Conservation (phyloP, 1,140 invertebrate species). For the Eumeta japonica region DNA sequence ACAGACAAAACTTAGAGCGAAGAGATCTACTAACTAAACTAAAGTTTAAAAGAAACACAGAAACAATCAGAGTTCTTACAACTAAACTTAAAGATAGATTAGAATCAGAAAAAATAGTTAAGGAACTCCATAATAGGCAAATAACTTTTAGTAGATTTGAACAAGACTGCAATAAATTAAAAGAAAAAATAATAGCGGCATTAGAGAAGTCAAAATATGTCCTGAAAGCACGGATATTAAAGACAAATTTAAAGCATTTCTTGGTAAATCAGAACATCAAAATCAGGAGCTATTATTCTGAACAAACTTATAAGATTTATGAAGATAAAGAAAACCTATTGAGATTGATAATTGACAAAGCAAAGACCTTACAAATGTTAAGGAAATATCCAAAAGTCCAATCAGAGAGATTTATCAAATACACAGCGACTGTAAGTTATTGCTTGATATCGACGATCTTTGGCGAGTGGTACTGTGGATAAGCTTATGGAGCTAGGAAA, state of each 20-base stretch:
- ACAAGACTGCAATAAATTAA: slow-evolving; percentile 8
- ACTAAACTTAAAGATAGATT: slow-evolving; percentile 15
- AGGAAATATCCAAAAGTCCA: background rate
- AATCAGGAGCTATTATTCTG: slow-evolving; percentile 15
- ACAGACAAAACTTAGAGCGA: too few species aligned
- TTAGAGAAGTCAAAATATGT: slow-evolving; percentile 9
- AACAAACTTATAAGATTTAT: slow-evolving; percentile 9
- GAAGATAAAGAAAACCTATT: slow-evolving; percentile 4
- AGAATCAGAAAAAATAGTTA: slow-evolving; percentile 11
- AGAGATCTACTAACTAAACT: too few species aligned
- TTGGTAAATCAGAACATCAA: slow-evolving; percentile 11
- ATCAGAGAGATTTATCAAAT: slow-evolving; percentile 11
- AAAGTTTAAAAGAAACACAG: too few species aligned
- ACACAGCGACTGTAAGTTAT: slow-evolving; percentile 4
- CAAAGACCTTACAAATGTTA: slow-evolving; percentile 9
- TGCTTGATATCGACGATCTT: slow-evolving; percentile 8
- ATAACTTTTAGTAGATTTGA: slow-evolving; percentile 10
- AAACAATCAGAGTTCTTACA: slow-evolving; percentile 4
- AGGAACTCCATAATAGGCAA: slow-evolving; percentile 12
- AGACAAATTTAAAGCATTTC: slow-evolving; percentile 11
- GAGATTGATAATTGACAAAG: slow-evolving; percentile 12
- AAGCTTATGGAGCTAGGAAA: slow-evolving; percentile 2
- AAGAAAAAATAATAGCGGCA: slow-evolving; percentile 5
- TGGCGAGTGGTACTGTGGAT: slow-evolving; percentile 1
- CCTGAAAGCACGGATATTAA: slow-evolving; percentile 5